These are phyloP conservation scores for Mustela nigripes DNA, from an alignment of 2,113 vertebrate genomes.

Conservation along the genomic window DNA sequence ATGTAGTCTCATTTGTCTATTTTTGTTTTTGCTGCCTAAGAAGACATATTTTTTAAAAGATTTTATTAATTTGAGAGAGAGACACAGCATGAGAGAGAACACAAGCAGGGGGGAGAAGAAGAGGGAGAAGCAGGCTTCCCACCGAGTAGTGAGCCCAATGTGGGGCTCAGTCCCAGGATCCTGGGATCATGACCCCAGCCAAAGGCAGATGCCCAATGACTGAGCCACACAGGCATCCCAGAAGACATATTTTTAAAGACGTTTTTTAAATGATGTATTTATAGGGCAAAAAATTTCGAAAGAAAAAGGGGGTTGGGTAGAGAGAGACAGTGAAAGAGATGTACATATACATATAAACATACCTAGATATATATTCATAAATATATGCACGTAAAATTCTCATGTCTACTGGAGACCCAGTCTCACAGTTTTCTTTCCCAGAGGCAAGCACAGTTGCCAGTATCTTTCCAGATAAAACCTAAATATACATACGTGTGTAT, in stretches of 20 bases:
- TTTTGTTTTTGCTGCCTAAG: conserved; percentile 3
- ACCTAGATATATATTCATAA: background rate
- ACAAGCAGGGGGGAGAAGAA: background rate
- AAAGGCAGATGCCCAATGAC: background rate
- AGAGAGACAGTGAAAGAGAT: background rate
- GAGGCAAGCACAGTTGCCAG: background rate
- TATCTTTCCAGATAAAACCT: background rate
- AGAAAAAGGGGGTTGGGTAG: background rate
- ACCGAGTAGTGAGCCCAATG: background rate
- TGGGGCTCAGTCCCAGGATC: background rate
- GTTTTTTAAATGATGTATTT: background rate
- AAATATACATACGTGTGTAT: background rate
- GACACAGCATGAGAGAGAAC: background rate
- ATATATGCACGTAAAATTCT: background rate
- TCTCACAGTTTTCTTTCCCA: background rate
- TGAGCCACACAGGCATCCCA: background rate
- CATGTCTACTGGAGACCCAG: background rate
- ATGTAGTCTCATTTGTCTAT: background rate
- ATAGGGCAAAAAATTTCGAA: background rate
- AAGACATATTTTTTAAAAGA: background rate
- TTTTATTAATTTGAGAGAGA: background rate
- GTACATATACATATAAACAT: background rate
- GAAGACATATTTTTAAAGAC: background rate
- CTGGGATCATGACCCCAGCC: no score
- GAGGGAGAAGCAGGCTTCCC: background rate